These are phyloP conservation scores for Capitulum mitella DNA, from an alignment of 2,888 invertebrate genomes.

Conservation along the genomic window DNA sequence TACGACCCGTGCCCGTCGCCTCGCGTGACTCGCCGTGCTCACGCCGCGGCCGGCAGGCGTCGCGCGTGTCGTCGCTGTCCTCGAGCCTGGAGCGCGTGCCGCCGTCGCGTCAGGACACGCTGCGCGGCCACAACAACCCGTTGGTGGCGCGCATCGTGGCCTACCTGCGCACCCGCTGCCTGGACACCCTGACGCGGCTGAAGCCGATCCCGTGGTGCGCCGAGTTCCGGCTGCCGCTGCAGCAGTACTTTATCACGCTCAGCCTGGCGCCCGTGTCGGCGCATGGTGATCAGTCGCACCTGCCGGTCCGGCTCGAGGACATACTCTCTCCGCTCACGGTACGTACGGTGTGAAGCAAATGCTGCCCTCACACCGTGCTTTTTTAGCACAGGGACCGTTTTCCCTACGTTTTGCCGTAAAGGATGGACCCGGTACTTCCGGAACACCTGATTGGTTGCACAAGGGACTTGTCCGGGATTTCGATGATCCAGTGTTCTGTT, in stretches of 20 bases:
- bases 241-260: slow-evolving; percentile 43
- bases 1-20: neutral
- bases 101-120: neutral
- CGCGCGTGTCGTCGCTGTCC: neutral
- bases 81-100: neutral
- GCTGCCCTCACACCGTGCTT: too few relatives aligned
- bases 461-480: too few relatives aligned
- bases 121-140: neutral
- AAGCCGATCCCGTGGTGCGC: slow-evolving; percentile 49
- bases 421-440: too few relatives aligned
- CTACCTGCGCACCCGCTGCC: slow-evolving; percentile 26
- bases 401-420: too few relatives aligned
- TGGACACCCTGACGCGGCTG: slow-evolving; percentile 39
- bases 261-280: slow-evolving; percentile 33
- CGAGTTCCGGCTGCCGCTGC: slow-evolving; percentile 49
- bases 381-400: too few relatives aligned
- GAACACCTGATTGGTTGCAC: too few relatives aligned
- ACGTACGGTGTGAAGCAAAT: too few relatives aligned
- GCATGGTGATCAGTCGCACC: slow-evolving; percentile 37
- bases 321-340: slow-evolving; percentile 49
- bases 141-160: neutral
- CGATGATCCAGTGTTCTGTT: too few relatives aligned
- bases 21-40: neutral
- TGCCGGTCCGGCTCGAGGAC: slow-evolving; percentile 47
- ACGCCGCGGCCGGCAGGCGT: neutral